These are phyloP conservation scores for Thalassarche chlororhynchos DNA, from an alignment of 2,113 vertebrate genomes.

Conservation along the genomic window DNA sequence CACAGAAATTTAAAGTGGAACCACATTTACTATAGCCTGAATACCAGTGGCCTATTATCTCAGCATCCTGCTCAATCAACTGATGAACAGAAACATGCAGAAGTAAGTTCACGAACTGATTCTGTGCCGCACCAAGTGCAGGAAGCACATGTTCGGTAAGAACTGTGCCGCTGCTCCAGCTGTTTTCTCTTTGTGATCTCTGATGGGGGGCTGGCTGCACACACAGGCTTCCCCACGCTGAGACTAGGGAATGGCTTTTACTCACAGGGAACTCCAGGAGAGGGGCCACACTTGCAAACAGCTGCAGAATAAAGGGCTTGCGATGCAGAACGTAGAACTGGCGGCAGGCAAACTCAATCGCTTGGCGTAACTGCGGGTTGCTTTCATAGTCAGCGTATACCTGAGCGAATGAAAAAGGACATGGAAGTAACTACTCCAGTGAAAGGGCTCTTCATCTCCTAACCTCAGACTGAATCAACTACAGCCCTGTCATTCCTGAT, in stretches of 20 bases:
- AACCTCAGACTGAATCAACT: rapidly evolving
- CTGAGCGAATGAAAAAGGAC: conserved; percentile 58
- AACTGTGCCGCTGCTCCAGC: neutral
- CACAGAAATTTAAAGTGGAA: neutral
- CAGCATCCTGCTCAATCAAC: neutral
- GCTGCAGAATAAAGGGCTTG: conserved; percentile 95
- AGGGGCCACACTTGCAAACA: conserved; percentile 96
- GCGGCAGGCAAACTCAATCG: conserved; percentile 94
- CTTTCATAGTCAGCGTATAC: conserved; percentile 97
- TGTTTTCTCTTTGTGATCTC: neutral
- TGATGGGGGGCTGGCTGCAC: neutral
- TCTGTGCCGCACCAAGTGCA: neutral
- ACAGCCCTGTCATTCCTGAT: neutral
- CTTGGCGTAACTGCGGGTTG: conserved; percentile 91
- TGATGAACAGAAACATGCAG: neutral
- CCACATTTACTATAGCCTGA: neutral
- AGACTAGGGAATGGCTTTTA: neutral
- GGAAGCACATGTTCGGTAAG: neutral
- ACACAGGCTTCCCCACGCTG: neutral
- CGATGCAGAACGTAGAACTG: conserved; percentile 98
- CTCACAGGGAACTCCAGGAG: conserved; percentile 95
- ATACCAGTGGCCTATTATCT: neutral
- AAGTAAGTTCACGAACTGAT: neutral
- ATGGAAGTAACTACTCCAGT: neutral
- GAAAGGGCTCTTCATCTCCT: neutral